These are phyloP conservation scores for Eutrigla gurnardus DNA, from an alignment of 2,797 vertebrate genomes.

Conservation along the genomic window DNA sequence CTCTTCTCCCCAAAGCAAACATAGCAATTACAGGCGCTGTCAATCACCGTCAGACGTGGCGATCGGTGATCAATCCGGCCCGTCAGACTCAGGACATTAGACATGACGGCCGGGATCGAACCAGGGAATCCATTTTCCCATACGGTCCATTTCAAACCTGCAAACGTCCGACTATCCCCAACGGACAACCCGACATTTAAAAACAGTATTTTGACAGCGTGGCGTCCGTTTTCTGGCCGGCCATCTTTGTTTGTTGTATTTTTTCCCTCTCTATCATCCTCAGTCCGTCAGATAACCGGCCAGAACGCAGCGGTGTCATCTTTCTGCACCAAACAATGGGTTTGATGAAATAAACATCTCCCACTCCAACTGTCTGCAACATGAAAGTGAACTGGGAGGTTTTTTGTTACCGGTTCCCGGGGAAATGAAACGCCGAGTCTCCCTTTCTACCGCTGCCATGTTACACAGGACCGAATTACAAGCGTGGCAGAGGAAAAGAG, in stretches of 20 bases:
- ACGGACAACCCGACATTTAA: not conserved
- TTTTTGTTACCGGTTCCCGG: not conserved
- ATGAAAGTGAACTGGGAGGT: not conserved
- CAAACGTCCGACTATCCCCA: conserved; percentile 36
- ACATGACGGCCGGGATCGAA: conserved; percentile 48
- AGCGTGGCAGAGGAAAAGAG: not conserved
- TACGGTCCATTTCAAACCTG: no score
- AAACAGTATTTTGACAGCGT: not conserved
- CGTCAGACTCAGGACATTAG: conserved; percentile 68
- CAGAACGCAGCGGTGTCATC: conserved; percentile 1
- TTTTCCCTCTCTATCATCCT: not conserved
- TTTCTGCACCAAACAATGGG: not conserved
- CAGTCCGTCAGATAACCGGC: conserved; percentile 18
- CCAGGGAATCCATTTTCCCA: conserved; percentile 49
- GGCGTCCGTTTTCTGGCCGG: not conserved
- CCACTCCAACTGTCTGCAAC: not conserved
- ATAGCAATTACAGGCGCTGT: conserved; percentile 75
- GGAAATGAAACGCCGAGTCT: not conserved
- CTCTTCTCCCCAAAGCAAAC: conserved; percentile 70
- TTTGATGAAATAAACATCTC: not conserved
- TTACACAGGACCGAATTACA: not conserved
- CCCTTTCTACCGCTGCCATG: not conserved
- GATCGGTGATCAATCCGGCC: conserved; percentile 74
- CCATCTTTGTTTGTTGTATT: not conserved
- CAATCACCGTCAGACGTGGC: conserved; percentile 72